Evolutionary conservation across 2,113 vertebrate species (phyloP).

Genomic region (Phaetusa simplex): DNA sequence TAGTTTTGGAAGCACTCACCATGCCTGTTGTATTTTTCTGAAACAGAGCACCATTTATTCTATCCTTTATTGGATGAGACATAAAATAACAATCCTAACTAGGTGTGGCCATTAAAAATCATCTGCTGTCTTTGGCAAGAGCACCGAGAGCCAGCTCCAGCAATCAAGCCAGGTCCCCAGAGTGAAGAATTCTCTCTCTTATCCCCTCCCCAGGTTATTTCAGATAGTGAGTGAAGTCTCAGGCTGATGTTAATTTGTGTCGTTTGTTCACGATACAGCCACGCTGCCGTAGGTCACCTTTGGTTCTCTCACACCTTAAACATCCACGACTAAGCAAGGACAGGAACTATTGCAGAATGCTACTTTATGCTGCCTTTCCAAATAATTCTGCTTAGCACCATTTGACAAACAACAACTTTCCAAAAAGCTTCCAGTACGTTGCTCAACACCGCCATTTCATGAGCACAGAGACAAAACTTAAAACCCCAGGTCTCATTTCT

Average conservation of each 20-base stretch:
- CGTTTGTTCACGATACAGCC: rapidly evolving
- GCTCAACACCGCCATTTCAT: background rate
- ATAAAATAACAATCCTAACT: background rate
- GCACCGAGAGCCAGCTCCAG: background rate
- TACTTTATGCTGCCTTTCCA: background rate
- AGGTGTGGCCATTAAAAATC: conserved; percentile 8
- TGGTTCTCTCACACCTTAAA: background rate
- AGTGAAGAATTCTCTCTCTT: background rate
- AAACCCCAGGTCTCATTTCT: background rate
- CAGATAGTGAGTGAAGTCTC: background rate
- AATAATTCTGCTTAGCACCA: background rate
- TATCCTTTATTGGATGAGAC: background rate
- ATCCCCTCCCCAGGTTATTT: background rate
- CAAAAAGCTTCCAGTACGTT: background rate
- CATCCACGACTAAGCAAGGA: rapidly evolving
- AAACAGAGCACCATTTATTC: background rate
- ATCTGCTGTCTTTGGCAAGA: conserved; percentile 25
- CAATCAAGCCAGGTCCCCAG: background rate
- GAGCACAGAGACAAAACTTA: background rate
- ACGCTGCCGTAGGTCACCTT: rapidly evolving
- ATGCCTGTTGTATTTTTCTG: background rate
- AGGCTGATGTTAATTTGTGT: background rate
- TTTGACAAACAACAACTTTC: background rate
- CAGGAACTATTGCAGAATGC: background rate
- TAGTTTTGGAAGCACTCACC: conserved; percentile 7